Conservation (phyloP, 2,113 vertebrate species). For the Atlantisia rogersi region DNA sequence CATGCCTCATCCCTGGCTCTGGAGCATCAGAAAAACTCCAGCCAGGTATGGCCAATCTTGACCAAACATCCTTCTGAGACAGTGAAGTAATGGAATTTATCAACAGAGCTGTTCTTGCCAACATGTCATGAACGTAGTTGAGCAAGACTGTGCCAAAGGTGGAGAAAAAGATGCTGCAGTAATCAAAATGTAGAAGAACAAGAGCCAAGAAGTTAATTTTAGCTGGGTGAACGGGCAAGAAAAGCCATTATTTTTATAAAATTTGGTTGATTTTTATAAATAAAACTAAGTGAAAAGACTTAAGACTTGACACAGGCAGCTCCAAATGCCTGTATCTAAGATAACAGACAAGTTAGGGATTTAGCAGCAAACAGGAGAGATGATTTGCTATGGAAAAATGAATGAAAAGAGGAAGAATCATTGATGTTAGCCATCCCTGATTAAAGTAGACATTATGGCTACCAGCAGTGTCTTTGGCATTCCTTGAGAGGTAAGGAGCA, state of each 20-base stretch:
- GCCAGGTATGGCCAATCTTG: neutral
- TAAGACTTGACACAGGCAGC: neutral
- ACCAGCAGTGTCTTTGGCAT: neutral
- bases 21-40: neutral
- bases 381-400: neutral
- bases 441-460: neutral
- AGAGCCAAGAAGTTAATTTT: constrained; percentile 19
- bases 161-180: constrained; percentile 14
- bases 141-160: constrained; percentile 54
- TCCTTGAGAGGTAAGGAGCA: neutral
- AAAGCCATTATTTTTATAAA: neutral
- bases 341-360: neutral
- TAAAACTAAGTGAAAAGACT: neutral
- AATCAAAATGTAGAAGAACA: constrained; percentile 1
- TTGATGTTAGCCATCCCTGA: neutral
- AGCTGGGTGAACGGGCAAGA: neutral
- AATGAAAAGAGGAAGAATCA: neutral
- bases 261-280: neutral
- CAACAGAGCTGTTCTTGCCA: neutral
- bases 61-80: neutral
- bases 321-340: neutral
- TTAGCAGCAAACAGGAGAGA: neutral
- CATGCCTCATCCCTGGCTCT: neutral
- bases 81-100: neutral
- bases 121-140: neutral